These are phyloP conservation scores for Lypha dubia DNA, from an alignment of 2,888 invertebrate species.

Conservation along the genomic window DNA sequence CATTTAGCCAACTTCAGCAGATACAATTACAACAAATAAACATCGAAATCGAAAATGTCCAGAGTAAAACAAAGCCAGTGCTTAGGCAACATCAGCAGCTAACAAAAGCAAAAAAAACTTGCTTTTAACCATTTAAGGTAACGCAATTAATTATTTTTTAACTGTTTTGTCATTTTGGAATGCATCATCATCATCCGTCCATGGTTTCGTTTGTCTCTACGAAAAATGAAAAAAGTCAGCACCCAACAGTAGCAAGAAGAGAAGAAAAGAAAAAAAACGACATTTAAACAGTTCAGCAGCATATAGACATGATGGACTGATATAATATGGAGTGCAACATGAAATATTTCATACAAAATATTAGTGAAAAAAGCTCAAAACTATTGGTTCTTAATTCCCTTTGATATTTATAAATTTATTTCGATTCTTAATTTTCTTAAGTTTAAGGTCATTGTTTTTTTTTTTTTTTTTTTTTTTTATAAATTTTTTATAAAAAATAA, in stretches of 20 bases:
- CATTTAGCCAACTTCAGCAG: constrained; percentile 32
- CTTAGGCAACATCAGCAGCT: constrained; percentile 11
- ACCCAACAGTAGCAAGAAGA: constrained; percentile 15
- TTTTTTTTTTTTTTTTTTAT: too few relatives aligned
- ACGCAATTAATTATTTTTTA: constrained; percentile 84
- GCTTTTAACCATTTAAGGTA: constrained; percentile 82
- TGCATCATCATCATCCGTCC: constrained; percentile 73
- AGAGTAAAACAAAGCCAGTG: constrained; percentile 11
- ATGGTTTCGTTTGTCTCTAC: constrained; percentile 53
- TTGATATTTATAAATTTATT: background rate
- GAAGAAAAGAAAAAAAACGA: constrained; percentile 13
- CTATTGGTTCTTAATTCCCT: too few relatives aligned
- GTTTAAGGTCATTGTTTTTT: too few relatives aligned
- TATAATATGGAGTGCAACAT: constrained; percentile 37
- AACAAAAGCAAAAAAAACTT: constrained; percentile 48
- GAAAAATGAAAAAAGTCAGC: constrained; percentile 25
- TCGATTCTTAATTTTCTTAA: too few relatives aligned
- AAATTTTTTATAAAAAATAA: too few relatives aligned
- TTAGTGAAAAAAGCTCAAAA: too few relatives aligned
- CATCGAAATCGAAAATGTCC: constrained; percentile 24
- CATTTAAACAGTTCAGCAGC: constrained; percentile 56
- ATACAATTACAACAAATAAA: constrained; percentile 56
- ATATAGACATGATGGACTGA: constrained; percentile 39
- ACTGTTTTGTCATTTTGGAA: constrained; percentile 83
- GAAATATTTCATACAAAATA: constrained; percentile 28